Conservation (phyloP, 2,797 vertebrate genomes). For the Clarias platycephalus region DNA sequence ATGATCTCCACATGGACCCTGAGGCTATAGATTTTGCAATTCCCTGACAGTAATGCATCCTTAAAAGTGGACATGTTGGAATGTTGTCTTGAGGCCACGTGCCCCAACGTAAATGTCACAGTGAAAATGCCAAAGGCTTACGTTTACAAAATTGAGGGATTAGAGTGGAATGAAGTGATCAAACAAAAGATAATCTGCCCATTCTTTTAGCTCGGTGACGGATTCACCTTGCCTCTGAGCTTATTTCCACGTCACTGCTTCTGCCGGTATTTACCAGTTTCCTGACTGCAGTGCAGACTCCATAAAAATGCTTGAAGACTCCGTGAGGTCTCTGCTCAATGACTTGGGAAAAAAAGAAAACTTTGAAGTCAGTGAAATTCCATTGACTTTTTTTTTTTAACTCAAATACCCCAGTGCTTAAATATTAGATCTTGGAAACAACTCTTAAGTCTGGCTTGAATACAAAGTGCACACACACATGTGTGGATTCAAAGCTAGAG, state of each 20-base stretch:
- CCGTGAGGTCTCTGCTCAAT: constrained; percentile 17
- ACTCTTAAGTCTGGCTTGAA: constrained; percentile 60
- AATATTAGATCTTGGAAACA: constrained; percentile 50
- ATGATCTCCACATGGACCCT: constrained; percentile 21
- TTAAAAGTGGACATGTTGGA: constrained; percentile 16
- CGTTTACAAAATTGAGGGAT: constrained; percentile 16
- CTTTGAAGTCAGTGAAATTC: constrained; percentile 28
- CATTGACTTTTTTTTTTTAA: constrained; percentile 31
- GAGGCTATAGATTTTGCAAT: constrained; percentile 1
- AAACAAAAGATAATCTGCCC: constrained; percentile 26
- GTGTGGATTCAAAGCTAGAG: constrained; percentile 32
- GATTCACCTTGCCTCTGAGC: constrained; percentile 8
- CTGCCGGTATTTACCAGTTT: constrained; percentile 14
- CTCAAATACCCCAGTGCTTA: constrained; percentile 18
- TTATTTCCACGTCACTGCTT: constrained; percentile 25
- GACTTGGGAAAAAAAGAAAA: constrained; percentile 19
- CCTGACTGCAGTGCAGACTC: constrained; percentile 20
- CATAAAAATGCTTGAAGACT: constrained; percentile 25
- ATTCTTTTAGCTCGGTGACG: constrained; percentile 9
- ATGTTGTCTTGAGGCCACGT: not conserved
- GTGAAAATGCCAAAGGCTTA: constrained; percentile 13
- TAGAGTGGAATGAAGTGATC: constrained; percentile 21
- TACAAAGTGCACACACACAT: constrained; percentile 61
- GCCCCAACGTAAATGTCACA: not conserved
- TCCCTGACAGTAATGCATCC: not conserved